Percentiles rank a stretch among this genome's conserved stretches.
Conservation (phyloP, 2,113 vertebrate species). For the Blennius ocellaris region DNA sequence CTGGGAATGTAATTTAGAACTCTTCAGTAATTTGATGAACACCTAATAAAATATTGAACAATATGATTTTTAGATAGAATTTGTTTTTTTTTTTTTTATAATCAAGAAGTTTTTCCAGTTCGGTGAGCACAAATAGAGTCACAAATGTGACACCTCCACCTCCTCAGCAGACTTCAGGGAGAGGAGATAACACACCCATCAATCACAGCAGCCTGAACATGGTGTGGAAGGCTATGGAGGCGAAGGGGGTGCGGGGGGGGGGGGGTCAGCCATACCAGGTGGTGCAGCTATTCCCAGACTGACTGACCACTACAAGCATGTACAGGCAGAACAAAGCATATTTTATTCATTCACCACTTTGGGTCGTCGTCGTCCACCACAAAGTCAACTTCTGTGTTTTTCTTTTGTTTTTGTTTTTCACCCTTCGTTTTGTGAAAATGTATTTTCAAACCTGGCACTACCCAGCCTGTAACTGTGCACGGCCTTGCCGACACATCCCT, state of each 20-base stretch:
- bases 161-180: conserved; percentile 18
- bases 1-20: no score
- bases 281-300: conserved; percentile 32
- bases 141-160: conserved; percentile 29
- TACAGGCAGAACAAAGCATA: conserved; percentile 18
- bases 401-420: not conserved
- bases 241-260: not conserved
- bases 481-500: conserved; percentile 66
- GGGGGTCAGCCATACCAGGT: not conserved
- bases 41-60: no score
- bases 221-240: not conserved
- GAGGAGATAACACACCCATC: conserved; percentile 58
- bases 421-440: conserved; percentile 54
- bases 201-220: conserved; percentile 35
- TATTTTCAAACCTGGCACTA: conserved; percentile 62
- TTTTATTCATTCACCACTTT: conserved; percentile 31
- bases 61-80: not conserved
- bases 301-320: conserved; percentile 16
- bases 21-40: no score
- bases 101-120: not conserved
- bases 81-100: no score
- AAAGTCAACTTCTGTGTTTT: not conserved
- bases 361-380: conserved; percentile 2
- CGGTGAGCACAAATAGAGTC: conserved; percentile 28
- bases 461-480: conserved; percentile 57